A percentile compares a stretch with the other conserved stretches of the same genome.
phyloP scores from a whole-genome alignment of 2,888 invertebrate species.

The Selenia dentaria region DNA sequence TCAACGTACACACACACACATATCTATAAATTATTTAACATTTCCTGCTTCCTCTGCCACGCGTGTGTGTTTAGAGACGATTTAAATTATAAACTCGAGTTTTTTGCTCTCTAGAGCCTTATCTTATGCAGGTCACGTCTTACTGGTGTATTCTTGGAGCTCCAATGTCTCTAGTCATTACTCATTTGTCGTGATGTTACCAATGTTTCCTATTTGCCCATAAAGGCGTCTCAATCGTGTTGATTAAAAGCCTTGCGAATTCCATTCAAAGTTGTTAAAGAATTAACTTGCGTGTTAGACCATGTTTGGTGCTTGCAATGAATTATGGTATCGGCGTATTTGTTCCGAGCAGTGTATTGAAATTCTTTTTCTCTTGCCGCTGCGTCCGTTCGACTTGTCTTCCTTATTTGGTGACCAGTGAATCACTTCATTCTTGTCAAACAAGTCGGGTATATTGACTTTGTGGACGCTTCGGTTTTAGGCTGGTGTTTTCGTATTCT shows the following conservation, averaged over 20 bases:
- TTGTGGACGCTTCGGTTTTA: conserved; percentile 29
- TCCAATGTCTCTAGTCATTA: conserved; percentile 18
- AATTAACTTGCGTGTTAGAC: conserved; percentile 52
- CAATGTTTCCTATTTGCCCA: conserved; percentile 60
- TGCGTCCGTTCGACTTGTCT: conserved; percentile 43
- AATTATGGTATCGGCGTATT: conserved; percentile 58
- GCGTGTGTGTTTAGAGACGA: conserved; percentile 16
- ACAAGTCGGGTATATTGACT: conserved; percentile 38
- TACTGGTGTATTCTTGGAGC: conserved; percentile 18
- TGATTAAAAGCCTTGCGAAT: conserved; percentile 52
- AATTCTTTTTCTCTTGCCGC: conserved; percentile 52
- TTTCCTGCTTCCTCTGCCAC: conserved; percentile 49
- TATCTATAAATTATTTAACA: conserved; percentile 14
- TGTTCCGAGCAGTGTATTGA: conserved; percentile 45
- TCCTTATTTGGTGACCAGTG: conserved; percentile 59
- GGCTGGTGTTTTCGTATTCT: conserved; percentile 12
- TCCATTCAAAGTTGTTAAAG: conserved; percentile 51
- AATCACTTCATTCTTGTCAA: conserved; percentile 56
- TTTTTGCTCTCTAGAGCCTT: conserved; percentile 13
- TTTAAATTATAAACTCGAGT: conserved; percentile 30
- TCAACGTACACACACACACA: conserved; percentile 10
- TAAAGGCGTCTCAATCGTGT: conserved; percentile 52
- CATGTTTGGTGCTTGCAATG: conserved; percentile 58
- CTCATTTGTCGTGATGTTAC: conserved; percentile 44
- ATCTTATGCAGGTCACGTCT: conserved; percentile 26